Conservation (phyloP, 2,113 vertebrate species). For the Tyto alba region DNA sequence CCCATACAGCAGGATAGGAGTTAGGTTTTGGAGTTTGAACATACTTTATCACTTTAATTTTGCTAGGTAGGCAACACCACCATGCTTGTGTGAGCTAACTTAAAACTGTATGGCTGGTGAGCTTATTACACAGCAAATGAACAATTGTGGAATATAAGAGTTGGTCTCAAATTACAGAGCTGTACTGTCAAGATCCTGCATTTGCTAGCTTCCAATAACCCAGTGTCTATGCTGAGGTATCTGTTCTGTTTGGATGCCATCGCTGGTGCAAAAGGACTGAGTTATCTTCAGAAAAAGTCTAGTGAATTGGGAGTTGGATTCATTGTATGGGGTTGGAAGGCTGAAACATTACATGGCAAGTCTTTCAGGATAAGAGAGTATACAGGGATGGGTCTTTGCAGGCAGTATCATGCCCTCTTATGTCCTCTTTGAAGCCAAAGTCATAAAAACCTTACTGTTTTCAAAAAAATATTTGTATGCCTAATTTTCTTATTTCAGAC, state of each 20-base stretch:
- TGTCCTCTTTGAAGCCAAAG: background rate
- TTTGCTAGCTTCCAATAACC: background rate
- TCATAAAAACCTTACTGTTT: background rate
- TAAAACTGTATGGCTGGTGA: background rate
- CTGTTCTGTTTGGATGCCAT: background rate
- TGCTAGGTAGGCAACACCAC: background rate
- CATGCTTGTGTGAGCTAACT: background rate
- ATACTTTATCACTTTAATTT: background rate
- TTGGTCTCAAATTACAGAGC: background rate
- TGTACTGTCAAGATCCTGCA: background rate
- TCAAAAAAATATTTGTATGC: background rate
- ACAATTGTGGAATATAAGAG: background rate
- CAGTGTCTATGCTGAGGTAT: background rate
- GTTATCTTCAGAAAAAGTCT: background rate
- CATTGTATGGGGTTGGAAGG: background rate
- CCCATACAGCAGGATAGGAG: background rate
- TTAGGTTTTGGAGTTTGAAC: background rate
- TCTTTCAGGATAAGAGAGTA: background rate
- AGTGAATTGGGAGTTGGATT: background rate
- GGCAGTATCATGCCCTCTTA: background rate
- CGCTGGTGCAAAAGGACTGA: background rate
- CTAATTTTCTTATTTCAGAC: background rate
- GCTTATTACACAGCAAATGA: background rate
- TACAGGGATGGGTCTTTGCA: background rate
- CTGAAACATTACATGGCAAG: background rate